Base-by-base conservation (phyloP, 2,888 invertebrate species). In the Aelia acuminata region DNA sequence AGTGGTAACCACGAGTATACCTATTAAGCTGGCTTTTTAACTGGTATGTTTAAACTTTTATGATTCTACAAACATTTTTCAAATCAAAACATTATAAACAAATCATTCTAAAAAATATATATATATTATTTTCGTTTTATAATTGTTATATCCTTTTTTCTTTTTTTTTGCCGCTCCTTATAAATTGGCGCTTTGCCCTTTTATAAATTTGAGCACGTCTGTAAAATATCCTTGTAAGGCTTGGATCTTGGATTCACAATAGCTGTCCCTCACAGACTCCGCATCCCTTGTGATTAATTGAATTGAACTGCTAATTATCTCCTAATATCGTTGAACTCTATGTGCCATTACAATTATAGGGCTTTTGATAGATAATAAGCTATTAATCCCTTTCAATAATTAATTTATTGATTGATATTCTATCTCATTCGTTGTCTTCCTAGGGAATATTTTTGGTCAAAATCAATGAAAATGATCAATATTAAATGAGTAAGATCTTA, bases 231-330 rank as follows among this genome's bases (percentile, higher is more conserved):
- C 35, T 43, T 4, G 8, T 4, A 35, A 18, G 0, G 63, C n/a
- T n/a, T 3, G 35, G 2, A 15, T n/a, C n/a, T n/a, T 31, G 31
- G 13, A n/a, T 43, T 80, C 43, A 80, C 80, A 80, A 43, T 43
- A 43, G 80, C 43, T 80, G 80, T 80, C 47, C 80, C 13, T 22
- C 22, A 31, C 47, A 80, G 80, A 11, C n/a, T 39, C 1, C 3
- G 80, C 43, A 26, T 47, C 43, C 43, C 39, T 47, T 43, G 43
- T 47, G 80, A 80, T 43, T 80, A 80, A 80, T 80, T 80, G 80
- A 80, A 80, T 43, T 39, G 80, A 80, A 43, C 80, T 80, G n/a
- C 80, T 80, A 80, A 80, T 80, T 80, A 43, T 22, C 80, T 80
- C 43, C 43, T 80, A 80, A 43, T 80, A 47, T 39, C 43, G n/a